Base-by-base conservation (phyloP, 2,113 vertebrate species). In the Microtus oregoni region DNA sequence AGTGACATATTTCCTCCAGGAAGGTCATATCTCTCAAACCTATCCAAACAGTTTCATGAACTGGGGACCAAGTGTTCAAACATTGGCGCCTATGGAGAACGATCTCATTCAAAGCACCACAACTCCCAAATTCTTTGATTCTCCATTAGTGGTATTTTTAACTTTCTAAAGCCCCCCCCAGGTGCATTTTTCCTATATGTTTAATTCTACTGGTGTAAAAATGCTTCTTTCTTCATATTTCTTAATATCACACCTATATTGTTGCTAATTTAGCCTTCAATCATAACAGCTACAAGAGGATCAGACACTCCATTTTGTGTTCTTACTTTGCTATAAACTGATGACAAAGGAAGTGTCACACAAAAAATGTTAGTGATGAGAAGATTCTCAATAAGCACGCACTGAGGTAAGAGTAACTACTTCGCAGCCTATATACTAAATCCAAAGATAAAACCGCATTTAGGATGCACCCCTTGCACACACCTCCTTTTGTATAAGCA, bases 291-390 rank as follows among this genome's bases (percentile, higher is more conserved):
- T 90, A 68, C 28, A 78, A 61, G 20, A 67, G 44, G 61, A 86
- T 72, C 58, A 95, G 47, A 50, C 7, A 19, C n/a, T 58, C 61
- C 47, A 83, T n/a, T 81, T 90, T 92, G 50, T 79, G 47, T 90
- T 68, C 90, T 94, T 70, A 95, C 70, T 92, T 88, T 85, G 11
- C 47, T 92, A 78, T 89, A 91, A 88, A 55, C 41, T 30, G 72
- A 41, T 88, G 52, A 19, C 52, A 88, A 97, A 97, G 82, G n/a
- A 90, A 90, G 78, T 90, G 41, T 58, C 87, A 63, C 72, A 87
- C 30, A n/a, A 17, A 81, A 26, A 95, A 47, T 52, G 10, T 75
- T 63, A 79, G 63, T 94, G 26, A 94, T 58, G 32, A 79, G 70
- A 89, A 94, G 38, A 90, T 14, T 76, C 52, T 82, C 67, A 28